A percentile compares a stretch with the other conserved stretches of the same genome.
phyloP scores from a whole-genome alignment of 2,797 vertebrate species.

The Myiotriccus ornatus region DNA sequence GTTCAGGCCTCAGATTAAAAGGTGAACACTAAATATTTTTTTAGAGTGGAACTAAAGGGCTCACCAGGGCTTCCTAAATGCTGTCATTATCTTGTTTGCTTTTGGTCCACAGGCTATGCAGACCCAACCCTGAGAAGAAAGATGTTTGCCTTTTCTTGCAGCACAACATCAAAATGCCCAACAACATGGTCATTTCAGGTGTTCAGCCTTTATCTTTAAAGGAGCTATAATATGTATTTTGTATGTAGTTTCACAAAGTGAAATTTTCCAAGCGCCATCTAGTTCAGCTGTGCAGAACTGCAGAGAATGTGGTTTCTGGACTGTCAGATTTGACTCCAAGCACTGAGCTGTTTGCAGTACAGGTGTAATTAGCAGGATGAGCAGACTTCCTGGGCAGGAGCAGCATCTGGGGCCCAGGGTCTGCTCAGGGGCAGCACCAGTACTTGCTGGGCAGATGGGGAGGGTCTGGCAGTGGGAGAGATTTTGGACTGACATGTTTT shows the following conservation, averaged over 20 bases:
- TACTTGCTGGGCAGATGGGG: not conserved
- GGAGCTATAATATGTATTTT: not conserved
- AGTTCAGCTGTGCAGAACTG: not conserved
- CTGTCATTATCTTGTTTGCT: not conserved
- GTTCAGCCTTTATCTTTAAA: not conserved
- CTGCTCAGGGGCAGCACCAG: not conserved
- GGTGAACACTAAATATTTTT: not conserved
- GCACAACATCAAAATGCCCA: not conserved
- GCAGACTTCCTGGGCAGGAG: not conserved
- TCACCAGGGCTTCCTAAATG: not conserved
- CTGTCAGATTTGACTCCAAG: not conserved
- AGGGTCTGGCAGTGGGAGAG: not conserved
- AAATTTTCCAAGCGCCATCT: not conserved
- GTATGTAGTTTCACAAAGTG: not conserved
- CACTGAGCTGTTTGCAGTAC: not conserved
- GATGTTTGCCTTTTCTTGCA: not conserved
- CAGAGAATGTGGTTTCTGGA: not conserved
- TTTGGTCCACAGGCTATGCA: accelerated
- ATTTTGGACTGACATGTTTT: not conserved
- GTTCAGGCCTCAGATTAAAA: not conserved
- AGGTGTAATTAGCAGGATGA: not conserved
- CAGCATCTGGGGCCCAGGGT: not conserved
- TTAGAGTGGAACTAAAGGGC: not conserved
- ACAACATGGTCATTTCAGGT: not conserved
- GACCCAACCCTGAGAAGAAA: not conserved